phyloP scores from a whole-genome alignment of 2,888 invertebrate genomes.

The Schizotus pectinicornis region DNA sequence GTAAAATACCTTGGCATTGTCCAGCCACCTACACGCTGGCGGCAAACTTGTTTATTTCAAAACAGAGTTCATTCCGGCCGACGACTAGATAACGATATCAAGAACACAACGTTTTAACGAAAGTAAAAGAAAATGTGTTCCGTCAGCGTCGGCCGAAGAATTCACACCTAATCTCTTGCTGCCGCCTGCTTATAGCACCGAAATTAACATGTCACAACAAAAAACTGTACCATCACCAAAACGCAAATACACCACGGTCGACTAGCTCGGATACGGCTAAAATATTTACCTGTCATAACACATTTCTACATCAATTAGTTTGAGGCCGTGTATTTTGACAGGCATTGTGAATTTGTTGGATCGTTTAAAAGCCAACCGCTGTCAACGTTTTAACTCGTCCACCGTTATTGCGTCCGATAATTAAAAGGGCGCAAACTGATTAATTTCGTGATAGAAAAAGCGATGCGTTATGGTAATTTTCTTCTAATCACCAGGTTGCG shows the following conservation, averaged over 20 bases:
- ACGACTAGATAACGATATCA: slow-evolving; percentile 31
- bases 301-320: slow-evolving; percentile 29
- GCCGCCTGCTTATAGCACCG: slow-evolving; percentile 1
- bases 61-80: slow-evolving; percentile 29
- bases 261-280: slow-evolving; percentile 5
- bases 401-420: slow-evolving; percentile 1
- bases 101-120: slow-evolving; percentile 29
- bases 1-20: slow-evolving; percentile 31
- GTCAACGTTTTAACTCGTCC: slow-evolving; percentile 8
- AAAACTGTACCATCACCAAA: slow-evolving; percentile 9
- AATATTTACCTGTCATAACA: slow-evolving; percentile 27
- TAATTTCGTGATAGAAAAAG: slow-evolving; percentile 13
- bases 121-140: slow-evolving; percentile 26
- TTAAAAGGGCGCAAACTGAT: slow-evolving; percentile 12
- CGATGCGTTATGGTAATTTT: slow-evolving; percentile 23
- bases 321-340: slow-evolving; percentile 25
- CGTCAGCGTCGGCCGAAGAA: slow-evolving; percentile 21
- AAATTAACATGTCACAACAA: slow-evolving; percentile 29
- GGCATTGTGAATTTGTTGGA: slow-evolving; percentile 22
- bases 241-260: slow-evolving; percentile 6
- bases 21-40: slow-evolving; percentile 31
- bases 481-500: background rate
- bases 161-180: slow-evolving; percentile 22
- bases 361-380: slow-evolving; percentile 8
- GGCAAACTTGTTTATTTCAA: slow-evolving; percentile 33